Evolutionary conservation across 1,140 invertebrate genomes (phyloP).

Genomic region (Caerostris extrusa): DNA sequence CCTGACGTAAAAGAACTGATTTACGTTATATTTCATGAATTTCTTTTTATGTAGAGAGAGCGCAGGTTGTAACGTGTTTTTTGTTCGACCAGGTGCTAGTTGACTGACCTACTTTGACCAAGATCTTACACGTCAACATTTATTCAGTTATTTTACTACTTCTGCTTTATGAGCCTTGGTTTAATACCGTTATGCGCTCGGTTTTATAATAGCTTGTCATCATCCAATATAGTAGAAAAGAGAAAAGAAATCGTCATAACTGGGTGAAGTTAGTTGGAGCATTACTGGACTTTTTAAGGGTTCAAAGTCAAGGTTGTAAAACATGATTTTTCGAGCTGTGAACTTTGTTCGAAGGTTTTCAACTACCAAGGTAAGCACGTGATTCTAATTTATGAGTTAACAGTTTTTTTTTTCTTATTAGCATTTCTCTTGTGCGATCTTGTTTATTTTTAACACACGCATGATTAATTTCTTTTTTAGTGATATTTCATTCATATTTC

Average conservation of each 20-base stretch:
- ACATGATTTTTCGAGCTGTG: not conserved
- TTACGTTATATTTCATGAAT: constrained; percentile 27
- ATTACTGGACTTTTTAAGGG: not conserved
- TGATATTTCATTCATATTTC: too few relatives aligned
- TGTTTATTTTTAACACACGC: too few relatives aligned
- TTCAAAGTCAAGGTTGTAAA: not conserved
- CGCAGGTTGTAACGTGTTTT: not conserved
- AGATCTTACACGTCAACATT: not conserved
- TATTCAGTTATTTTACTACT: constrained; percentile 24
- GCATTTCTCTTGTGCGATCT: not conserved
- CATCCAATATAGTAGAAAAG: not conserved
- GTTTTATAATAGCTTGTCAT: not conserved
- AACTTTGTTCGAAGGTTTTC: constrained; percentile 34
- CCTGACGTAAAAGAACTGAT: constrained; percentile 17
- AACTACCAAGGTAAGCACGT: constrained; percentile 45
- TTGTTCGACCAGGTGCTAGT: constrained; percentile 57
- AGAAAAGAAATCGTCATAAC: not conserved
- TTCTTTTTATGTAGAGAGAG: constrained; percentile 33
- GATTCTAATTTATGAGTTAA: not conserved
- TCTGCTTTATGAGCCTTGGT: not conserved
- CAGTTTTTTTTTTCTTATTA: not conserved
- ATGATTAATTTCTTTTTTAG: too few relatives aligned
- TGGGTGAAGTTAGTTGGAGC: not conserved
- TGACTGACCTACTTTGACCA: constrained; percentile 44
- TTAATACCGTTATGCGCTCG: constrained; percentile 2